phyloP scores from a whole-genome alignment of 2,797 vertebrate genomes.

The Mallotus villosus region DNA sequence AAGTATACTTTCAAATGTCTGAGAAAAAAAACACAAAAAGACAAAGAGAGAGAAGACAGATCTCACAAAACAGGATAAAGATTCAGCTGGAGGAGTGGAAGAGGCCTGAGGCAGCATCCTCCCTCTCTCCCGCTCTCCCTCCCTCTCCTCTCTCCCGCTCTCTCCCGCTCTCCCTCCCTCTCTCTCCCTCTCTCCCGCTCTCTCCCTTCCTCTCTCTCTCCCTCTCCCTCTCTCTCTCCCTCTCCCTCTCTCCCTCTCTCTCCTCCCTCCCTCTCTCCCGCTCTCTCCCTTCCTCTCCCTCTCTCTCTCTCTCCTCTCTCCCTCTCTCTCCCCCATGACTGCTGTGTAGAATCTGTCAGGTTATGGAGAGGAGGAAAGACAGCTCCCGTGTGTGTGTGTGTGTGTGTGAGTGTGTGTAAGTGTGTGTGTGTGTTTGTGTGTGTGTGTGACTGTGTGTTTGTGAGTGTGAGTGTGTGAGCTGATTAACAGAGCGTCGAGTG shows the following conservation, averaged over 20 bases:
- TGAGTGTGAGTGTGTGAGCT: slow-evolving; percentile 65
- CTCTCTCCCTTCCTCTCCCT: slow-evolving; percentile 3
- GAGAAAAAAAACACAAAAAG: neutral
- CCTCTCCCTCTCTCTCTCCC: slow-evolving; percentile 29
- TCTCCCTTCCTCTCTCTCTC: slow-evolving; percentile 52
- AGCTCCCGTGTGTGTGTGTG: neutral
- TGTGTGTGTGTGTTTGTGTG: neutral
- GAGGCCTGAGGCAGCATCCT: slow-evolving; percentile 46
- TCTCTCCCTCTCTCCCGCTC: slow-evolving; percentile 50
- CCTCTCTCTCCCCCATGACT: slow-evolving; percentile 47
- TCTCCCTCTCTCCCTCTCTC: slow-evolving; percentile 56
- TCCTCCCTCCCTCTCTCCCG: slow-evolving; percentile 29
- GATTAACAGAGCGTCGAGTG: slow-evolving; percentile 89
- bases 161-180: neutral
- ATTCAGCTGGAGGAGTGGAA: slow-evolving; percentile 9
- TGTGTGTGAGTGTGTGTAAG: neutral
- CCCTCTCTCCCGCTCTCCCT: slow-evolving; percentile 44
- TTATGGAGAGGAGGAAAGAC: slow-evolving; percentile 65
- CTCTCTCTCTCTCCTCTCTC: neutral
- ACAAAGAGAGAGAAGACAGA: neutral
- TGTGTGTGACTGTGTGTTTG: neutral
- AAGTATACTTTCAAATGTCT: neutral
- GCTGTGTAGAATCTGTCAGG: slow-evolving; percentile 79
- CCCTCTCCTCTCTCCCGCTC: slow-evolving; percentile 28
- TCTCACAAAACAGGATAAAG: neutral